phyloP scores from a whole-genome alignment of 2,113 vertebrate genomes.

The Charina bottae region DNA sequence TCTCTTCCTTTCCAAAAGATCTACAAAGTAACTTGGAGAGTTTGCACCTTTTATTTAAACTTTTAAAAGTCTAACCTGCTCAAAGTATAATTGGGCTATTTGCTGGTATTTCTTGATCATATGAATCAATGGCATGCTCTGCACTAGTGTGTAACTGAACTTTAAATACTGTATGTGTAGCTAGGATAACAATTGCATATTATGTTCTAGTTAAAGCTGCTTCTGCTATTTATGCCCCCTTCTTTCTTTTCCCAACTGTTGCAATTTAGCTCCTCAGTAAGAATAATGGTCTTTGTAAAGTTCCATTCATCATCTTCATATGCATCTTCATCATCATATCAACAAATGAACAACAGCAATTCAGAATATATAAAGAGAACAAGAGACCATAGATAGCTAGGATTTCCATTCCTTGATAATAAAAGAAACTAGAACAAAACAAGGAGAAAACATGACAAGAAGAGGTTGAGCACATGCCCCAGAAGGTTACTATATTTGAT shows the following conservation, averaged over 20 bases:
- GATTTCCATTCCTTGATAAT: background rate
- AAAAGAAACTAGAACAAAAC: background rate
- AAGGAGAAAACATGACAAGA: conserved; percentile 31
- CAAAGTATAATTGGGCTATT: background rate
- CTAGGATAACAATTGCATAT: background rate
- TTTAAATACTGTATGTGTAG: background rate
- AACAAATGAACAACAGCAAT: background rate
- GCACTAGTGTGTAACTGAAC: background rate
- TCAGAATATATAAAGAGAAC: background rate
- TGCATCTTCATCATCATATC: background rate
- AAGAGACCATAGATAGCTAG: background rate
- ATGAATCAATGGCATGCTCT: background rate
- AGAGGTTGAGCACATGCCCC: conserved; percentile 42
- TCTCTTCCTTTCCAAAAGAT: background rate
- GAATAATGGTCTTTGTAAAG: background rate
- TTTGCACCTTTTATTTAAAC: background rate
- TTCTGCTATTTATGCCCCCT: background rate
- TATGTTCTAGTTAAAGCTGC: background rate
- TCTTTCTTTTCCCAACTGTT: background rate
- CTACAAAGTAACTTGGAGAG: background rate
- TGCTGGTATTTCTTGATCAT: background rate
- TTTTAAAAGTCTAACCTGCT: background rate
- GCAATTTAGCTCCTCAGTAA: background rate
- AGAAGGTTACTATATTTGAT: conserved; percentile 50
- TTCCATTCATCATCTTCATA: background rate